Base-by-base conservation (phyloP, 2,113 vertebrate species). In the Lathamus discolor region DNA sequence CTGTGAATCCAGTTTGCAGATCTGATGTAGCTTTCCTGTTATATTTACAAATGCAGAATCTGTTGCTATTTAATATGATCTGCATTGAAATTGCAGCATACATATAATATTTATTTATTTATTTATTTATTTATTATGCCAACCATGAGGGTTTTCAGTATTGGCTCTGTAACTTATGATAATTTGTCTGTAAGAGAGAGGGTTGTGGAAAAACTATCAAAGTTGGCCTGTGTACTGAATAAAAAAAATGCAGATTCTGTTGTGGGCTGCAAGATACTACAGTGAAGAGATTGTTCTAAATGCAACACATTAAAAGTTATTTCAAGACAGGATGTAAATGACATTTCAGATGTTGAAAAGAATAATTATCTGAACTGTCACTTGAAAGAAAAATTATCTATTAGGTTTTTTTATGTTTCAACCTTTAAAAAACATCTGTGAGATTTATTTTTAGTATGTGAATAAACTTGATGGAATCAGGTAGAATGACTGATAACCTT, bases 261-360 rank as follows among this genome's bases (percentile, higher is more conserved):
- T 68, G 64, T 43, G 62, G 74, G 43, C 54, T 86, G 48, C 19
- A 74, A 43, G 72, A 31, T 37, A 18, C 17, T 57, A 6, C 6
- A 81, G 48, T 37, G 54, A 83, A 81, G 12, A 27, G 68, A 83
- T 83, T 89, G 28, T 90, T 91, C 81, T 86, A 84, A 95, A 82
- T 59, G 39, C 63, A 92, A 31, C 54, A 17, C 18, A 28, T 28
- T 52, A n/a, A 5, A 68, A 91, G 41, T 59, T 92, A 63, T 74
- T 94, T 87, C 51, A 89, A 86, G 44, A 33, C 15, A 25, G 74
- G 67, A 81, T 9, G 9, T 81, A 91, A 96, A 78, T 68, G 79
- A 67, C 52, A 74, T 86, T 94, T 86, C 67, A 63, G 31, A 69
- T 83, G 92, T 74, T 92, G 61, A 89, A 95, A 92, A 78, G 92